phyloP scores from a whole-genome alignment of 2,797 vertebrate genomes.

The Sarcophilus harrisii region DNA sequence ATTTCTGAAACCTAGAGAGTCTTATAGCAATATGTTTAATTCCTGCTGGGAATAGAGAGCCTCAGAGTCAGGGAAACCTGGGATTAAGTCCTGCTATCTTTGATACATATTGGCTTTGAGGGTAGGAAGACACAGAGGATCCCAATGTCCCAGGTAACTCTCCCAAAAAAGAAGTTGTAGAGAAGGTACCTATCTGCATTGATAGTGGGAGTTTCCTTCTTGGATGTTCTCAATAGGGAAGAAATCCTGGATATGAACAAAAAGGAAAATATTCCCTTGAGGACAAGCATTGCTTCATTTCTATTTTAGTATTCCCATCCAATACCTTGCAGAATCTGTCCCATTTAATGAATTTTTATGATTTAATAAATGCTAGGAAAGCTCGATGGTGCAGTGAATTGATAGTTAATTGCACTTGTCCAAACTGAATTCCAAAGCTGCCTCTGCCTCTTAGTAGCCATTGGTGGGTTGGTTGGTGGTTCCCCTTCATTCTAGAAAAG shows the following conservation, averaged over 20 bases:
- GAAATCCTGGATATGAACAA: not conserved
- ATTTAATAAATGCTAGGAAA: not conserved
- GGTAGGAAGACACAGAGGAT: not conserved
- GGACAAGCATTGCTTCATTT: not conserved
- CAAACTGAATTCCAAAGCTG: not conserved
- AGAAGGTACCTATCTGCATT: not conserved
- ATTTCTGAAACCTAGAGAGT: not conserved
- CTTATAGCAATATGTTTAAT: not conserved
- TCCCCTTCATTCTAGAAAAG: not conserved
- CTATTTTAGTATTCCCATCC: not conserved
- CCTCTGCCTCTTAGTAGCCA: not conserved
- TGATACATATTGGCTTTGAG: not conserved
- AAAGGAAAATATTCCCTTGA: not conserved
- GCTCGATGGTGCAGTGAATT: not conserved
- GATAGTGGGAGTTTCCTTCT: not conserved
- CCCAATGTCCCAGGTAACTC: not conserved
- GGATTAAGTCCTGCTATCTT: not conserved
- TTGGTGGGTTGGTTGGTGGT: not conserved
- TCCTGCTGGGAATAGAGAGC: not conserved
- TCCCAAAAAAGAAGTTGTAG: not conserved
- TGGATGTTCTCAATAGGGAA: not conserved
- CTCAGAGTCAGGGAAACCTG: not conserved
- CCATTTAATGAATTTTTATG: not conserved
- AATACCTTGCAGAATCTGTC: not conserved
- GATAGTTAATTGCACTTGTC: not conserved